phyloP scores from a whole-genome alignment of 2,888 invertebrate genomes.

The Ormyrus labotus region DNA sequence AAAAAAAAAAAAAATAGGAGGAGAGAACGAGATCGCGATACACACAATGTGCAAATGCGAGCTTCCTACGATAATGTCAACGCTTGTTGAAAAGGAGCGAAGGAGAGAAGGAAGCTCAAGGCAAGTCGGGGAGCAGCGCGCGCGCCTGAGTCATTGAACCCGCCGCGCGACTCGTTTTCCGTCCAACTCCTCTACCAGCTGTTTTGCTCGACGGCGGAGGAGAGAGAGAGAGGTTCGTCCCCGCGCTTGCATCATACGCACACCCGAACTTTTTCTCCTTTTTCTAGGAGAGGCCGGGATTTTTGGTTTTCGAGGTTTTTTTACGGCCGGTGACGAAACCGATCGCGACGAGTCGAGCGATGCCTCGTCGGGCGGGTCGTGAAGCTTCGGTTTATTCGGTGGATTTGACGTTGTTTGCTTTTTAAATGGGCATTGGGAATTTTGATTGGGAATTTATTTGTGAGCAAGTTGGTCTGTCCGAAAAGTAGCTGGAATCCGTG shows the following conservation, averaged over 20 bases:
- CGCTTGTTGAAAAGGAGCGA: neutral
- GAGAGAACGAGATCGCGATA: constrained; percentile 4
- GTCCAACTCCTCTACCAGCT: constrained; percentile 70
- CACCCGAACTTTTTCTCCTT: constrained; percentile 48
- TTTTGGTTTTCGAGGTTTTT: neutral
- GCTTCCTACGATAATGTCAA: no score
- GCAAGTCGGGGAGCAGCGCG: constrained; percentile 27
- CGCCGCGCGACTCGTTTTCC: constrained; percentile 35
- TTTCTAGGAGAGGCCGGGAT: neutral
- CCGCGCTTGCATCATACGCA: constrained; percentile 60
- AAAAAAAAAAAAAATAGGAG: constrained; percentile 7
- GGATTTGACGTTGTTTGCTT: neutral
- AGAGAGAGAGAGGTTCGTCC: neutral
- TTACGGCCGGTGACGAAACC: neutral
- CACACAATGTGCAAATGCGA: no score
- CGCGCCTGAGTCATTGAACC: constrained; percentile 71
- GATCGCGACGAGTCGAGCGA: no score
- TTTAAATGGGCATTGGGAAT: neutral
- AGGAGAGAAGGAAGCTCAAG: constrained; percentile 48
- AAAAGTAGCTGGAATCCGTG: no score
- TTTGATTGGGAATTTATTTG: no score
- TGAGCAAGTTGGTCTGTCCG: no score
- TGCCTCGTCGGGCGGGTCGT: neutral
- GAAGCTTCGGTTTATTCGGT: neutral
- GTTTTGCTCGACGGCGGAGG: constrained; percentile 63